Evolutionary conservation across 2,113 vertebrate species (phyloP), one percentile per base, ranked within the genome.

Genomic region (Melanocharis versteri): DNA sequence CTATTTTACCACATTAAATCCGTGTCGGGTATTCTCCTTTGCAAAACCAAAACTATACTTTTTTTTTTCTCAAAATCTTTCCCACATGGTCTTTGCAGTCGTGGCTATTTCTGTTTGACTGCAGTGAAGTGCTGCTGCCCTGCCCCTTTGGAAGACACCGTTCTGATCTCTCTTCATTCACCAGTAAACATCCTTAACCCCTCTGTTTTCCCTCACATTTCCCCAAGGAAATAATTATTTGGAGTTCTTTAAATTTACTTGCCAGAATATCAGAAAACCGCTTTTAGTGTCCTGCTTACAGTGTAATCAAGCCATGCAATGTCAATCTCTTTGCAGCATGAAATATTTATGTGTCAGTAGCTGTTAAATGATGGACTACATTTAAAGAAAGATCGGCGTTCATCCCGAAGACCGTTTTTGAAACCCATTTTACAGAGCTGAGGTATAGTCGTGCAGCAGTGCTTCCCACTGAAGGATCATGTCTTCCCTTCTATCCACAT

Each of bases 371-470:
- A 9, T 17, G 24, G 40, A 22, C 14, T 69, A 66, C 47, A 66
- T n/a, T 20, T 26, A 31, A 61, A 60, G 10, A 64, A 71, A 53
- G 10, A 11, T 33, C 5, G 3, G 0, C 0, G 7, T 21, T 93
- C 51, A 22, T 27, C 15, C 40, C 4, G 2, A 21, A 48, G 4
- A 73, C 5, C 13, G 26, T 14, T 12, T 24, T 9, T 31, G n/a
- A 73, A 53, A 28, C 5, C 3, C 22, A 5, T 37, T 68, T 73
- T 11, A 7, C 11, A 51, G n/a, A 37, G 10, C 0, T 54, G 14
- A 45, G 42, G 30, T 22, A 14, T 15, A 42, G 2, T 24, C 1
- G 1, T 57, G 53, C 3, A 50, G 6, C 58, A 61, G 9, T 28
- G 23, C 15, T 61, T 61, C 7, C 28, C 24, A 9, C 8, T 40